These are phyloP conservation scores for Ametastegia equiseti DNA, from an alignment of 2,888 invertebrate genomes.

Conservation along the genomic window DNA sequence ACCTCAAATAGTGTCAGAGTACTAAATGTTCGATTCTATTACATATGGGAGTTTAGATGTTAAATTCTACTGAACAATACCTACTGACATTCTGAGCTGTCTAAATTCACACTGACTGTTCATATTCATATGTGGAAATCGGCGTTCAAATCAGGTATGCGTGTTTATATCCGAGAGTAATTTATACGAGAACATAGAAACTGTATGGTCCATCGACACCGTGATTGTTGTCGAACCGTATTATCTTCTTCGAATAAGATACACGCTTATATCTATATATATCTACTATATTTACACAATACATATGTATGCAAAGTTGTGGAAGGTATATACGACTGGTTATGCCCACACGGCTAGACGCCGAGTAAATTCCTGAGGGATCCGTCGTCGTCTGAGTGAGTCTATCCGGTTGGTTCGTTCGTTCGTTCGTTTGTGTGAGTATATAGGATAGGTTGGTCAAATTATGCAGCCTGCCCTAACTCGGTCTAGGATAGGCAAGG, in stretches of 20 bases:
- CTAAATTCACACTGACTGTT: too few species aligned
- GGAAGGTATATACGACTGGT: neutral
- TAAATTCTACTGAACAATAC: too few species aligned
- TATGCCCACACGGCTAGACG: neutral
- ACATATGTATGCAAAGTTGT: neutral
- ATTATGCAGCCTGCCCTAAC: neutral
- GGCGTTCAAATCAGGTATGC: too few species aligned
- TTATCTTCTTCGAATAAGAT: too few species aligned
- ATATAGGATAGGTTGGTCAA: neutral
- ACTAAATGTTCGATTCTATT: too few species aligned
- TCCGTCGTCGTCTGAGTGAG: neutral
- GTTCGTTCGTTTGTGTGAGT: too few species aligned
- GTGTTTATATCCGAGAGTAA: too few species aligned
- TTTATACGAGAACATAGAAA: neutral
- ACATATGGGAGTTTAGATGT: too few species aligned
- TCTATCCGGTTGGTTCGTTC: neutral
- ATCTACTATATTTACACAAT: neutral
- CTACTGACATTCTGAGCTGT: too few species aligned
- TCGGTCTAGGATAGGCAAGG: neutral
- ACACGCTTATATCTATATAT: too few species aligned
- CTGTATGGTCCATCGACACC: neutral
- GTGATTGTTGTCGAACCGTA: neutral
- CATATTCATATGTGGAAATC: too few species aligned
- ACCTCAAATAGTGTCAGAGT: too few species aligned
- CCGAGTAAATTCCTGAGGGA: neutral